Evolutionary conservation across 2,888 invertebrate genomes (phyloP).

Genomic region (Sinopyrophorus schimmeli): DNA sequence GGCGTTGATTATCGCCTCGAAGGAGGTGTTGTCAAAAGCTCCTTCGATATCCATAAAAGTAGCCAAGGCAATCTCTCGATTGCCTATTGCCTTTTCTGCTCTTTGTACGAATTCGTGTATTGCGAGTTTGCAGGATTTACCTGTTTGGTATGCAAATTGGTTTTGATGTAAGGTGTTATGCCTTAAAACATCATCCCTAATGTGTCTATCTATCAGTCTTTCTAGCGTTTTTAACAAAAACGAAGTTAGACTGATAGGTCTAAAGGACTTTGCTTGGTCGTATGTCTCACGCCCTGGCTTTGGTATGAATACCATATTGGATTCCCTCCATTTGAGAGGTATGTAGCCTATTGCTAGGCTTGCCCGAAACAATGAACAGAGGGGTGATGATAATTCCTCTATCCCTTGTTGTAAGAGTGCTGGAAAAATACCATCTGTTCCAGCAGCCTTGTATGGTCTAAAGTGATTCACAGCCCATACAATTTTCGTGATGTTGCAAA

Average conservation of each 20-base stretch:
- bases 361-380: background rate
- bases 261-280: background rate
- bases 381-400: background rate
- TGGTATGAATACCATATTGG: background rate
- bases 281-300: background rate
- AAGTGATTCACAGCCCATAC: background rate
- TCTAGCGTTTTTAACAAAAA: conserved; percentile 7
- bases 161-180: background rate
- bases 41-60: conserved; percentile 36
- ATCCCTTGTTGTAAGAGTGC: conserved; percentile 4
- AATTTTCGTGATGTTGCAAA: background rate
- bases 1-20: background rate
- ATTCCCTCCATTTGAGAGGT: background rate
- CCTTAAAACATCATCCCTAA: background rate
- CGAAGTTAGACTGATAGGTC: conserved; percentile 4
- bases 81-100: conserved; percentile 1
- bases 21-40: conserved; percentile 35
- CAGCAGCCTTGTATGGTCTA: background rate
- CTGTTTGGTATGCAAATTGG: conserved; percentile 6
- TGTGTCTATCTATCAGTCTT: conserved; percentile 6
- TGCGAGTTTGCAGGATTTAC: conserved; percentile 4
- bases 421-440: background rate
- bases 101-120: background rate
- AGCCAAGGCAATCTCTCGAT: conserved; percentile 23
- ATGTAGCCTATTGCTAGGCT: background rate